Evolutionary conservation across 2,113 vertebrate genomes (phyloP).

Genomic region (Rhinogobius similis): DNA sequence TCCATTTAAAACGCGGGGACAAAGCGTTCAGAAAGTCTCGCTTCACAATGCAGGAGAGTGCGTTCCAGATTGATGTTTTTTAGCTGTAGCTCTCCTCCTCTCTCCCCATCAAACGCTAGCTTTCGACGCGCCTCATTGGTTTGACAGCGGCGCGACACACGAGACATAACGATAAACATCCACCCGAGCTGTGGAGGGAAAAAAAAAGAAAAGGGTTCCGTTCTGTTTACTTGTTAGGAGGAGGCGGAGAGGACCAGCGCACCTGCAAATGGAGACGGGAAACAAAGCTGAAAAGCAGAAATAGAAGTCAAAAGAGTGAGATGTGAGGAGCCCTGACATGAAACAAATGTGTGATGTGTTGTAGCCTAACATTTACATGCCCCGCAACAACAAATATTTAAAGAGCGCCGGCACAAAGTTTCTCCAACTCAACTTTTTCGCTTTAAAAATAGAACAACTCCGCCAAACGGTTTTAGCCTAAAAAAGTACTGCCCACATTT

Average conservation of each 20-base stretch:
- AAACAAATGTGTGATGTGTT: background rate
- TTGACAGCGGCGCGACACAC: conserved; percentile 56
- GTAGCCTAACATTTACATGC: background rate
- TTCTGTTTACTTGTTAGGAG: conserved; percentile 23
- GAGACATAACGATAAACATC: conserved; percentile 49
- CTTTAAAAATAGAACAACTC: background rate
- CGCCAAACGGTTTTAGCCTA: background rate
- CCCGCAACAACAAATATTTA: background rate
- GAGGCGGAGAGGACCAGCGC: background rate
- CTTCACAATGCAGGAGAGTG: conserved; percentile 15
- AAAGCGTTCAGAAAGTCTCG: conserved; percentile 15
- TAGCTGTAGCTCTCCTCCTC: conserved; percentile 42
- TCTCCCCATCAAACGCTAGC: conserved; percentile 52
- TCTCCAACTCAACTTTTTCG: background rate
- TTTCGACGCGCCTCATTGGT: conserved; percentile 41
- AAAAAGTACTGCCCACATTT: too few relatives aligned
- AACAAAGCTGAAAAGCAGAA: background rate
- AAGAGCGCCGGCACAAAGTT: background rate
- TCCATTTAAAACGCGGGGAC: background rate
- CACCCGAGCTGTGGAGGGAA: conserved; percentile 50
- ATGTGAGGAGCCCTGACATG: background rate
- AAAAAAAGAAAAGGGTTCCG: conserved; percentile 25
- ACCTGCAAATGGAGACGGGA: background rate
- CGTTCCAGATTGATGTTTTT: conserved; percentile 39
- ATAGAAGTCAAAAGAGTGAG: background rate